Conservation (phyloP, 1,140 invertebrate genomes). For the Adoxophyes honmai region DNA sequence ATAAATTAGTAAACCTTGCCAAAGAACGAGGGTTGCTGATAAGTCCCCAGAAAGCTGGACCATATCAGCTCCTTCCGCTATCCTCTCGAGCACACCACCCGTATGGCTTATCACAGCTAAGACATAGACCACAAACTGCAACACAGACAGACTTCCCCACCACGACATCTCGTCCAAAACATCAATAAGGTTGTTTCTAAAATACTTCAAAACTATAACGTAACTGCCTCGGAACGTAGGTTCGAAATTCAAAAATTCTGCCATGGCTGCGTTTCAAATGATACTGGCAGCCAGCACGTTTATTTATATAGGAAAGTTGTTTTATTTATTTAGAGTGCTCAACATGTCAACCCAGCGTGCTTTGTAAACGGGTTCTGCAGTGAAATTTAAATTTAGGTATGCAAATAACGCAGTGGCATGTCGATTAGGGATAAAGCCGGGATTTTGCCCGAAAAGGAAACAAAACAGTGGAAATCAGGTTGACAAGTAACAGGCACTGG, state of each 20-base stretch:
- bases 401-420: no score
- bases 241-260: constrained; percentile 9
- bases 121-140: not conserved
- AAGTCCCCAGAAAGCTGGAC: not conserved
- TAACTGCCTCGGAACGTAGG: constrained; percentile 5
- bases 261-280: constrained; percentile 1
- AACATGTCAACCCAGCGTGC: no score
- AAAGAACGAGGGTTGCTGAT: not conserved
- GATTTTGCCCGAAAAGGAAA: no score
- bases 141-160: not conserved
- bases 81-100: not conserved
- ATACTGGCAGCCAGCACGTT: not conserved
- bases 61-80: not conserved
- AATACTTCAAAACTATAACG: not conserved
- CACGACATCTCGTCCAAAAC: not conserved
- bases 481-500: no score
- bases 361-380: no score
- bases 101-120: not conserved
- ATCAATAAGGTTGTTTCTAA: not conserved
- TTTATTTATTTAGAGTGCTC: no score
- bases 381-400: no score
- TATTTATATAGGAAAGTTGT: no score
- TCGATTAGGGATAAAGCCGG: no score
- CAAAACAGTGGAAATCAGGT: no score
- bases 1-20: not conserved